Percentiles rank a stretch among this genome's conserved stretches.
These are phyloP conservation scores for Conger conger DNA, from an alignment of 2,113 vertebrate genomes.

Conservation along the genomic window DNA sequence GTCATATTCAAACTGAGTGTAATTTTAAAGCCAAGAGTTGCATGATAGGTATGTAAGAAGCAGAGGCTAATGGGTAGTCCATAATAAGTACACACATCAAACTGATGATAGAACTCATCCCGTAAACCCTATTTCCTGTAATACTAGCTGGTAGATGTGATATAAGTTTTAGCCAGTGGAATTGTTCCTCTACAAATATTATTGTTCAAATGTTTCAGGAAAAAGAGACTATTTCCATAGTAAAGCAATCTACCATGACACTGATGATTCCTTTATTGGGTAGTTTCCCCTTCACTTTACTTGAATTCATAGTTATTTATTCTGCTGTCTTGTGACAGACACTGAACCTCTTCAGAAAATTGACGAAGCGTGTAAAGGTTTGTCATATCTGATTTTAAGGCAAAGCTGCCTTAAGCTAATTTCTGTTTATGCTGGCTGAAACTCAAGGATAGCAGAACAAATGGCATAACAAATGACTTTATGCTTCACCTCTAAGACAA, in stretches of 20 bases:
- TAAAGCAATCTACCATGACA: not conserved
- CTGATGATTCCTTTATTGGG: not conserved
- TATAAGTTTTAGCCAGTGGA: not conserved
- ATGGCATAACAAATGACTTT: conserved; percentile 30
- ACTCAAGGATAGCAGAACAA: conserved; percentile 49
- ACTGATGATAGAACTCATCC: not conserved
- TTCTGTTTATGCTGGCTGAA: conserved; percentile 45
- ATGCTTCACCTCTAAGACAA: conserved; percentile 39
- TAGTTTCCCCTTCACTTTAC: not conserved
- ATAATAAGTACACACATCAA: too few relatives aligned
- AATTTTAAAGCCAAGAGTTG: not conserved
- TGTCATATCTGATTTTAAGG: conserved; percentile 28
- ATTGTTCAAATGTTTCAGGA: not conserved
- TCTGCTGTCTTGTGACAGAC: not conserved
- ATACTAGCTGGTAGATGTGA: not conserved
- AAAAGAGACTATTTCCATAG: not conserved
- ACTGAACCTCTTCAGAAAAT: conserved; percentile 40
- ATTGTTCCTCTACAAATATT: not conserved
- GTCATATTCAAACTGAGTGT: not conserved
- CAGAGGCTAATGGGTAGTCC: too few relatives aligned
- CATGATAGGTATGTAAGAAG: not conserved
- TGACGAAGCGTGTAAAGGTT: conserved; percentile 34
- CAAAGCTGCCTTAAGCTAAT: conserved; percentile 45
- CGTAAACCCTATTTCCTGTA: not conserved
- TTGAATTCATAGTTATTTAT: not conserved